Conservation (phyloP, 2,888 invertebrate genomes). For the Thereva unica region DNA sequence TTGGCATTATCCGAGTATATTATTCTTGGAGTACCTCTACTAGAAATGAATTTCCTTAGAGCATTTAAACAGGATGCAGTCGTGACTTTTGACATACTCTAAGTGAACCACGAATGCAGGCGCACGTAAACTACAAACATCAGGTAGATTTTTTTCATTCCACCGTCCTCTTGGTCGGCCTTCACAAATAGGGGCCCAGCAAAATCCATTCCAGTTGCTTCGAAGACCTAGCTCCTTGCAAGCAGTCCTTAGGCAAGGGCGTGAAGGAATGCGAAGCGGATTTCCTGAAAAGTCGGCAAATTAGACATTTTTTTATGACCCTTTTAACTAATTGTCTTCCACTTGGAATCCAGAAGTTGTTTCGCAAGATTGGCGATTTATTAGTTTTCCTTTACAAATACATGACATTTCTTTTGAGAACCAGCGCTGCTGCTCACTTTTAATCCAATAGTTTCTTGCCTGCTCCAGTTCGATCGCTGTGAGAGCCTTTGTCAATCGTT, state of each 20-base stretch:
- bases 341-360: neutral
- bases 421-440: neutral
- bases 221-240: neutral
- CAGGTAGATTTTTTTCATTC: neutral
- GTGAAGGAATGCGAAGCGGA: neutral
- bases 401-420: neutral
- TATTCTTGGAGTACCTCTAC: too few species aligned
- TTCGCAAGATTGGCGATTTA: constrained; percentile 1
- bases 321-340: neutral
- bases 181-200: too few species aligned
- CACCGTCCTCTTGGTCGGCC: too few species aligned
- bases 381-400: neutral
- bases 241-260: neutral
- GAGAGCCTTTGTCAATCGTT: neutral
- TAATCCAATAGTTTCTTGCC: neutral
- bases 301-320: neutral
- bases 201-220: neutral
- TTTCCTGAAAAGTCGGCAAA: neutral
- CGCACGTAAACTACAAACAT: neutral
- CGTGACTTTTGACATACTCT: too few species aligned
- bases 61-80: too few species aligned
- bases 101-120: neutral
- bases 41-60: too few species aligned
- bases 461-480: neutral
- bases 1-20: too few species aligned